phyloP scores from a whole-genome alignment of 2,113 vertebrate genomes.

The Junco hyemalis region DNA sequence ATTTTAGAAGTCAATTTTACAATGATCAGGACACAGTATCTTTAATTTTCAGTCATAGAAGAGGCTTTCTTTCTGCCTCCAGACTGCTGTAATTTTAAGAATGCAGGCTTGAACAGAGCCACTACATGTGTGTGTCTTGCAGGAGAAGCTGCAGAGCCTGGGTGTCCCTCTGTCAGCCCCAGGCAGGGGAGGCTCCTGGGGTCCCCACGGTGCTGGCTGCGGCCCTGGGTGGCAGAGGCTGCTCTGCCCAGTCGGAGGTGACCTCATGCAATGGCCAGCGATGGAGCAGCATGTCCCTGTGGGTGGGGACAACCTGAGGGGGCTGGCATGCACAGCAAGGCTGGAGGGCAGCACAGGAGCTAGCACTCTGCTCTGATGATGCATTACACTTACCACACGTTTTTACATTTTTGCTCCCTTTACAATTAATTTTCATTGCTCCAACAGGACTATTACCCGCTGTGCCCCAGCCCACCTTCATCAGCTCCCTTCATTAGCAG shows the following conservation, averaged over 20 bases:
- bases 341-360: background rate
- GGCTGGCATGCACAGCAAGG: background rate
- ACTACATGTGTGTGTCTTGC: background rate
- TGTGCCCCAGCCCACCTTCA: background rate
- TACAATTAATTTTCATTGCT: background rate
- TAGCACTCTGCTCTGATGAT: background rate
- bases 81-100: background rate
- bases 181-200: background rate
- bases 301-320: accelerated
- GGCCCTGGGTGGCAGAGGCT: background rate
- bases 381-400: background rate
- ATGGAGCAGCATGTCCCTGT: accelerated
- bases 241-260: accelerated
- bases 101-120: background rate
- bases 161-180: background rate
- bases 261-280: accelerated
- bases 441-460: background rate
- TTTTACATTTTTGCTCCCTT: background rate
- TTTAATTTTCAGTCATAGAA: conserved; percentile 32
- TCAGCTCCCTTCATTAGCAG: conserved; percentile 21
- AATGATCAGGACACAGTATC: conserved; percentile 15
- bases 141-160: background rate
- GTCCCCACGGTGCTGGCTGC: accelerated
- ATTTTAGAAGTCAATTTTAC: conserved; percentile 52
- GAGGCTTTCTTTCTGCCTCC: background rate